These are phyloP conservation scores for Ceratina japonica DNA, from an alignment of 1,140 invertebrate species.

Conservation along the genomic window DNA sequence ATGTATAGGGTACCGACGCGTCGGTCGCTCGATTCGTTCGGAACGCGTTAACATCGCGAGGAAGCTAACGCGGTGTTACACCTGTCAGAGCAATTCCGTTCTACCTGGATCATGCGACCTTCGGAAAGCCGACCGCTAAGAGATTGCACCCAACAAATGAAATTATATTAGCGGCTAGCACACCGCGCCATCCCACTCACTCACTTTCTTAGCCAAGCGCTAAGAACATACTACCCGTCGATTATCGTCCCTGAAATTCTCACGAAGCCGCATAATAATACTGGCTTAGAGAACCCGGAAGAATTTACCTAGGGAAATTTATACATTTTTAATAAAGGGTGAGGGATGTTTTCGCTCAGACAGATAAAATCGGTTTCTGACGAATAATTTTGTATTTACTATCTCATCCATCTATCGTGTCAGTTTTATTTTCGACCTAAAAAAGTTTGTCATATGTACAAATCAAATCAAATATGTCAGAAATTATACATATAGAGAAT, in stretches of 20 bases:
- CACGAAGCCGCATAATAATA: constrained; percentile 19
- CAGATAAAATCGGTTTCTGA: not conserved
- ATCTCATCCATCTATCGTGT: too few species aligned
- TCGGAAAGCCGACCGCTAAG: constrained; percentile 67
- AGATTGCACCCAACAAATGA: constrained; percentile 67
- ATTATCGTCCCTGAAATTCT: constrained; percentile 45
- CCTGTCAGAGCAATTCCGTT: constrained; percentile 67
- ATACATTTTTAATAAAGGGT: constrained; percentile 19
- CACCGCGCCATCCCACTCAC: constrained; percentile 17
- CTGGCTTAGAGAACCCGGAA: constrained; percentile 10
- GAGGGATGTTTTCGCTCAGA: not conserved
- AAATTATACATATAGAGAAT: not conserved
- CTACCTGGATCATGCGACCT: constrained; percentile 67
- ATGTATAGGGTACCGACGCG: constrained; percentile 23
- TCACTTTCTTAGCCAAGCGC: constrained; percentile 36
- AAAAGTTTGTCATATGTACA: too few species aligned
- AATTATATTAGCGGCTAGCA: constrained; percentile 50
- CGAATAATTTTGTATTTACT: not conserved
- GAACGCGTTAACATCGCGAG: constrained; percentile 33
- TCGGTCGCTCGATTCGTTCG: constrained; percentile 2
- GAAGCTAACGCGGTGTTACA: constrained; percentile 67
- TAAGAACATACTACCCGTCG: constrained; percentile 31
- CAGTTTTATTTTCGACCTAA: too few species aligned
- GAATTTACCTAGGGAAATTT: constrained; percentile 42
- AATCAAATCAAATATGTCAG: too few species aligned